phyloP scores from a whole-genome alignment of 2,113 vertebrate species.

The Scartelaos histophorus region DNA sequence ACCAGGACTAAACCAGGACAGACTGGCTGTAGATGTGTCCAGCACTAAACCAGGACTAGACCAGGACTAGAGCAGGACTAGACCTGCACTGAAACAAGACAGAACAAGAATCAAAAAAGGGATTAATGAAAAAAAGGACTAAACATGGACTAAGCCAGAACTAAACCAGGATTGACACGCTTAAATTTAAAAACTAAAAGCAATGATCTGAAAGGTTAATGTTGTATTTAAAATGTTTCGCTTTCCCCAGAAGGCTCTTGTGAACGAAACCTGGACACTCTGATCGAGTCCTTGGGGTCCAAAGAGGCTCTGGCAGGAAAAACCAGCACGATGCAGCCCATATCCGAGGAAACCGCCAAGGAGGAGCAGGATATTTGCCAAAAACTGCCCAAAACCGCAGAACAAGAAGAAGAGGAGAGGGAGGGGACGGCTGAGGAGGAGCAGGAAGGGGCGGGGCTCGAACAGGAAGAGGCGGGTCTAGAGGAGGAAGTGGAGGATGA shows the following conservation, averaged over 20 bases:
- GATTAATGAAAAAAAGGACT: no score
- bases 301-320: constrained; percentile 32
- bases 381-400: background rate
- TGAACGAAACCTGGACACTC: constrained; percentile 81
- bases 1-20: no score
- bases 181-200: no score
- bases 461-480: constrained; percentile 11
- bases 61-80: no score
- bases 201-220: background rate
- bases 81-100: no score
- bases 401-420: constrained; percentile 15
- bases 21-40: no score
- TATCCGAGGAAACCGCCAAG: background rate
- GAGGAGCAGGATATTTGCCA: background rate
- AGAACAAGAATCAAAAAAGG: no score
- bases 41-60: no score
- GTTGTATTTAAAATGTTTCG: background rate
- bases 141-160: no score
- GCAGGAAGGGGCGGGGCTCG: constrained; percentile 12
- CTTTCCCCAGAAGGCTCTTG: constrained; percentile 67
- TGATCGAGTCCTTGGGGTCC: constrained; percentile 81
- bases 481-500: constrained; percentile 30
- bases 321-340: background rate
- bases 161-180: no score
- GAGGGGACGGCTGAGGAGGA: constrained; percentile 21